Base-by-base conservation (phyloP, 2,888 invertebrate genomes). In the Leptopilina myrica region DNA sequence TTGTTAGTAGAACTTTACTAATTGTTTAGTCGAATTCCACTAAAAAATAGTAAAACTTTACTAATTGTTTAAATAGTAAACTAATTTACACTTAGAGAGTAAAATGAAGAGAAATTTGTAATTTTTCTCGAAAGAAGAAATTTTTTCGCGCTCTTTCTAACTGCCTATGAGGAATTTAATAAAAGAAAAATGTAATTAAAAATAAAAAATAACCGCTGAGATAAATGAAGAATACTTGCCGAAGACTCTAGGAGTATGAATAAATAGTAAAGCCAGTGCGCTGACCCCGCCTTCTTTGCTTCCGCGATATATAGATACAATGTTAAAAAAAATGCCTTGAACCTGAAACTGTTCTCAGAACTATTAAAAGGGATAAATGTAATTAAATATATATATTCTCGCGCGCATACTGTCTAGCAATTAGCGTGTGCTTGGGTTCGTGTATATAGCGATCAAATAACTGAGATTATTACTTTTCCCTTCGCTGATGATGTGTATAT, bases 401-500 rank as follows among this genome's bases (percentile, higher is more conserved):
- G 49, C 49, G 49, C 49, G 49, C 49, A 79, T 80, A 82, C 79
- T 76, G 79, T 79, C 65, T 76, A 76, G 80, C 82, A 82, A 80
- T 80, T 80, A 82, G 81, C 79, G 78, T 77, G 80, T 79, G 78
- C 81, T 46, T 76, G 79, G 78, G 53, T 62, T 78, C 77, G 79
- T 80, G 77, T 76, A 43, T 43, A 33, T 33, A 79, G 73, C 81
- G 82, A 80, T 81, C 77, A 78, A 81, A 82, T 77, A 76, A 62
- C 77, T 77, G 78, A 79, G 78, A 79, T 82, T 82, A 64, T 67
- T 77, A 67, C 65, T 82, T 76, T 75, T 49, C 65, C 67, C 76
- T 76, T 76, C 49, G 64, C 76, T 62, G 76, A 6, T 49, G 49
- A 43, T 49, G 49, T 12, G 49, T 33, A 33, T 33, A 33, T 33